phyloP scores from a whole-genome alignment of 2,797 vertebrate genomes.

The Leptoclinus maculatus region DNA sequence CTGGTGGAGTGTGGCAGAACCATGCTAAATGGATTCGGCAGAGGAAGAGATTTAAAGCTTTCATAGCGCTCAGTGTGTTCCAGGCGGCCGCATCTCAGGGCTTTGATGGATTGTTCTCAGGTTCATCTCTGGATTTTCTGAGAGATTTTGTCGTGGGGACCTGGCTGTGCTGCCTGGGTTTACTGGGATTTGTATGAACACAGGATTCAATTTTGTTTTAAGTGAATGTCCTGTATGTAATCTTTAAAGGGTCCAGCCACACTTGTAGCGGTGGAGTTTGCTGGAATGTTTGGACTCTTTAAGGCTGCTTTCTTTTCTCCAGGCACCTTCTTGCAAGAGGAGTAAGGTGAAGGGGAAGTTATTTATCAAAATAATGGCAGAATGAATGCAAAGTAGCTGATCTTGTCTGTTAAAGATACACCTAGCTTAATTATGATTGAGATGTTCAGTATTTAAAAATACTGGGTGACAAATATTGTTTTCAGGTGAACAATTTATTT shows the following conservation, averaged over 20 bases:
- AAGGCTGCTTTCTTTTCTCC: neutral
- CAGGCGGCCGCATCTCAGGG: constrained; percentile 63
- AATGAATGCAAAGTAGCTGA: neutral
- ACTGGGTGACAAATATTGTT: neutral
- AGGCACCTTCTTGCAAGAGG: neutral
- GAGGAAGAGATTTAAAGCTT: constrained; percentile 83
- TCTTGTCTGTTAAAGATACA: neutral
- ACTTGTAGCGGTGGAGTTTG: neutral
- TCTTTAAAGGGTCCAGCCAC: neutral
- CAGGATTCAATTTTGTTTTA: constrained; percentile 28
- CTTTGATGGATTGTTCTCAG: constrained; percentile 81
- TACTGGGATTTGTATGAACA: constrained; percentile 37
- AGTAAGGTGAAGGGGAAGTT: neutral
- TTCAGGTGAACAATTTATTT: neutral
- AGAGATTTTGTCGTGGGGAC: constrained; percentile 52
- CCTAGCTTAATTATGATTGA: neutral
- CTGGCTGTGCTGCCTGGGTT: constrained; percentile 24
- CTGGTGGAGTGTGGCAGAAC: constrained; percentile 74
- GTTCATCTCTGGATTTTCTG: constrained; percentile 66
- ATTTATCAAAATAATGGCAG: neutral
- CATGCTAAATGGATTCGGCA: constrained; percentile 83
- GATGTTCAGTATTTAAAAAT: neutral
- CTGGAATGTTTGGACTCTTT: neutral
- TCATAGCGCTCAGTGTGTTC: constrained; percentile 75
- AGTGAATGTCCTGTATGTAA: neutral